Evolutionary conservation across 2,888 invertebrate genomes (phyloP).

Genomic region (Ischnus inquisitorius): DNA sequence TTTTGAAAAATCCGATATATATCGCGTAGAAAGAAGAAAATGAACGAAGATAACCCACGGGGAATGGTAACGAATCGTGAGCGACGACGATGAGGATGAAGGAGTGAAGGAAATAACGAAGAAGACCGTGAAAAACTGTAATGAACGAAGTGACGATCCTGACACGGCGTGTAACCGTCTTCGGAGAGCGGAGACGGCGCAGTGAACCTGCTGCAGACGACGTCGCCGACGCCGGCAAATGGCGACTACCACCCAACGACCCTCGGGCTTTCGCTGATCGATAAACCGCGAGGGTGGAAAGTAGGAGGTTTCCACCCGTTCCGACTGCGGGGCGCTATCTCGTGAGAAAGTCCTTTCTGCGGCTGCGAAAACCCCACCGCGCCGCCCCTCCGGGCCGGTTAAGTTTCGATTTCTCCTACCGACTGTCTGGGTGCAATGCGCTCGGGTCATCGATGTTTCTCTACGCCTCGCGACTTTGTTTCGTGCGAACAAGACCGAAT

Average conservation of each 20-base stretch:
- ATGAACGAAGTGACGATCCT: constrained; percentile 17
- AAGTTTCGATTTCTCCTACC: constrained; percentile 32
- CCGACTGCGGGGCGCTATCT: neutral
- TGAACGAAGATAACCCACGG: neutral
- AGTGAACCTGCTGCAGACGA: constrained; percentile 75
- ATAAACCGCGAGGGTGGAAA: constrained; percentile 57
- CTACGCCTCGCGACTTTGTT: neutral
- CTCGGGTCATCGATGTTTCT: neutral
- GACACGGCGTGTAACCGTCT: constrained; percentile 54
- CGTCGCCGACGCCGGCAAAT: constrained; percentile 79
- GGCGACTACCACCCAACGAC: constrained; percentile 68
- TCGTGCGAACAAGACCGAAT: neutral
- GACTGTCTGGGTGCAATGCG: constrained; percentile 16
- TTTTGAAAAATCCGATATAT: neutral
- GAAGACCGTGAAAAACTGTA: neutral
- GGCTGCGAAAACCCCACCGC: constrained; percentile 31
- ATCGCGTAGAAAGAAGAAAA: neutral
- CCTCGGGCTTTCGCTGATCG: constrained; percentile 54
- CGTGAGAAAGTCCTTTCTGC: constrained; percentile 57
- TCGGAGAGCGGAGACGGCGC: constrained; percentile 75
- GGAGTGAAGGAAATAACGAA: constrained; percentile 9
- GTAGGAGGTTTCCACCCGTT: constrained; percentile 1
- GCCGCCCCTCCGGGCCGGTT: neutral
- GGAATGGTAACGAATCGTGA: neutral
- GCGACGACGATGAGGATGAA: neutral